phyloP scores from a whole-genome alignment of 2,113 vertebrate genomes.

The Cercocebus atys region DNA sequence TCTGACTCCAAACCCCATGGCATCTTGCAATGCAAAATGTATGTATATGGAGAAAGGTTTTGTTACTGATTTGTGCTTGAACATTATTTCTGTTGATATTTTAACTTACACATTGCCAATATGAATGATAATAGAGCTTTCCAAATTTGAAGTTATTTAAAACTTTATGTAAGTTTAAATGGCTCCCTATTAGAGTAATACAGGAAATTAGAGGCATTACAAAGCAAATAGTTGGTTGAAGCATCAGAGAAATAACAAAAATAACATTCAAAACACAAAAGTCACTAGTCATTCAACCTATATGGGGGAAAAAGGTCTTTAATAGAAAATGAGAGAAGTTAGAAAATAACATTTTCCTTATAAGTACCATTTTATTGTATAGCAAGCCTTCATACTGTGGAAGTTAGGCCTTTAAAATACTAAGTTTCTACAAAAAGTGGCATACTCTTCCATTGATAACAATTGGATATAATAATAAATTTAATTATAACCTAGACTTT shows the following conservation, averaged over 20 bases:
- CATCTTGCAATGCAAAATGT: neutral
- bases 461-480: neutral
- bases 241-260: neutral
- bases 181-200: neutral
- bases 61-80: neutral
- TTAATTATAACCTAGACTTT: neutral
- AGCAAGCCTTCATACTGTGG: neutral
- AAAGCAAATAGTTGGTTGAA: neutral
- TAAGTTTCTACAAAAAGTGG: neutral
- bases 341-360: neutral
- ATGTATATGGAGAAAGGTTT: neutral
- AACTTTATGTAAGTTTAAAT: slow-evolving; percentile 28
- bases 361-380: neutral
- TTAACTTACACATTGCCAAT: neutral
- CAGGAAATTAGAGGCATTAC: neutral
- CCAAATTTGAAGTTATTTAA: slow-evolving; percentile 32
- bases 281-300: neutral
- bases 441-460: neutral
- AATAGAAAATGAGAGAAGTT: slow-evolving; percentile 13
- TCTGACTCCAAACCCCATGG: neutral
- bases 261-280: neutral
- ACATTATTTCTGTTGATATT: neutral
- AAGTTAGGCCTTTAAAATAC: neutral
- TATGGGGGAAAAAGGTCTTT: neutral
- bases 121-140: neutral